Evolutionary conservation across 1,140 invertebrate species (phyloP).

Genomic region (Trypoxylus dichotomus): DNA sequence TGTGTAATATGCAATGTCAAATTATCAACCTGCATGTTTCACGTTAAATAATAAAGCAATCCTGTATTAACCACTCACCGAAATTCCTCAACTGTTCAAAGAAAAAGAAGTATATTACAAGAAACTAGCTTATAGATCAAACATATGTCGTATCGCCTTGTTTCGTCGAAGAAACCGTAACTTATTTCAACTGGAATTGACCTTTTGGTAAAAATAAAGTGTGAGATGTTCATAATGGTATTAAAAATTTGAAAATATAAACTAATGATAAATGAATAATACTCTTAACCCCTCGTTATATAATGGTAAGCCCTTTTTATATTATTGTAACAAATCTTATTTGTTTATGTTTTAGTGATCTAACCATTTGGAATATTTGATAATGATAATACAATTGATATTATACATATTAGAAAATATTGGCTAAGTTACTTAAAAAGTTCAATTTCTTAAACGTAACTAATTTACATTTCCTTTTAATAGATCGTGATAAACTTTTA

Average conservation of each 20-base stretch:
- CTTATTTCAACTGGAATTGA: background rate
- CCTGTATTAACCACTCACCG: background rate
- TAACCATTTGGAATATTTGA: background rate
- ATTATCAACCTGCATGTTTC: background rate
- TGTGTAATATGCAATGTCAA: background rate
- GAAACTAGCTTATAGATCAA: background rate
- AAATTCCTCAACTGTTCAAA: background rate
- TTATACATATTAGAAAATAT: background rate
- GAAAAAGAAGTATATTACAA: background rate
- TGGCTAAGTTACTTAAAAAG: constrained; percentile 1
- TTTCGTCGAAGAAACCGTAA: background rate
- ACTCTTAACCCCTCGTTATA: background rate
- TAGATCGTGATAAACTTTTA: background rate
- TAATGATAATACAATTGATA: background rate
- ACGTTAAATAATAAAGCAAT: background rate
- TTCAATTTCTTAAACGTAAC: background rate
- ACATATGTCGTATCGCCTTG: background rate
- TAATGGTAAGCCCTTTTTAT: background rate
- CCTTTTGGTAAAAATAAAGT: background rate
- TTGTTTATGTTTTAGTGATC: constrained; percentile 9
- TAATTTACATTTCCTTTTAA: background rate
- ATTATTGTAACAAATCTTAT: background rate
- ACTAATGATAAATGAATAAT: background rate
- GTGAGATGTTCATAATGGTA: background rate
- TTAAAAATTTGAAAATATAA: background rate